Percentiles rank a stretch among this genome's conserved stretches.
Conservation (phyloP, 2,888 invertebrate species). For the Lissocephala sabroskyi region DNA sequence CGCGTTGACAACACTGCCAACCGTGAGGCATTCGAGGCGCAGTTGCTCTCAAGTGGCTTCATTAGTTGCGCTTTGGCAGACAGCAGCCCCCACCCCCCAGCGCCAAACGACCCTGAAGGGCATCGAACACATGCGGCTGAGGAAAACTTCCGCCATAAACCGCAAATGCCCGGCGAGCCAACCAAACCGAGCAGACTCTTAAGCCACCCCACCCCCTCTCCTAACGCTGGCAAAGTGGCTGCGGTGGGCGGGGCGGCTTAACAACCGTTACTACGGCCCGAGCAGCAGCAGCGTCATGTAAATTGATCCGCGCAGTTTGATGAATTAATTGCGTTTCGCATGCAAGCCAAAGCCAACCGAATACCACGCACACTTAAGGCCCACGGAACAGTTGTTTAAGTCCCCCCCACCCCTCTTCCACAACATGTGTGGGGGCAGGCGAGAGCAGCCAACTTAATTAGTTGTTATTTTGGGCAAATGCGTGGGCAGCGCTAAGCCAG, state of each 20-base stretch:
- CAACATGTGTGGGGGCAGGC: too few relatives aligned
- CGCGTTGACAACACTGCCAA: too few relatives aligned
- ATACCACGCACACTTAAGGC: too few relatives aligned
- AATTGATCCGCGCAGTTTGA: slow-evolving; percentile 57
- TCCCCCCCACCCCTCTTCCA: too few relatives aligned
- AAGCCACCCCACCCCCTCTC: too few relatives aligned
- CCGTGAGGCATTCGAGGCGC: too few relatives aligned
- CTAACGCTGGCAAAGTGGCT: not conserved
- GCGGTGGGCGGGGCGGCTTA: too few relatives aligned
- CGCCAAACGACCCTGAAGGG: slow-evolving; percentile 10
- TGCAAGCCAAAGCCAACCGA: slow-evolving; percentile 2
- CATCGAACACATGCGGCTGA: slow-evolving; percentile 10
- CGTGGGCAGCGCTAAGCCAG: slow-evolving; percentile 19
- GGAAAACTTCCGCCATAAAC: not conserved
- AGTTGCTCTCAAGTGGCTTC: slow-evolving; percentile 38
- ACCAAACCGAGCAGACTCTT: not conserved
- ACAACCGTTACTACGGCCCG: slow-evolving; percentile 26
- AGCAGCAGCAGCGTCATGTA: slow-evolving; percentile 32
- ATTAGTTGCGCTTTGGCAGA: slow-evolving; percentile 36
- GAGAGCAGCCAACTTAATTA: slow-evolving; percentile 44
- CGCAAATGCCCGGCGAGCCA: not conserved
- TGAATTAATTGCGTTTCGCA: slow-evolving; percentile 56
- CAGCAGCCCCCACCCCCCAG: too few relatives aligned
- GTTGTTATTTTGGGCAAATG: slow-evolving; percentile 25
- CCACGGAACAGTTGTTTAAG: too few relatives aligned